Conservation (phyloP, 2,888 invertebrate genomes). For the Charanyca ferruginea region DNA sequence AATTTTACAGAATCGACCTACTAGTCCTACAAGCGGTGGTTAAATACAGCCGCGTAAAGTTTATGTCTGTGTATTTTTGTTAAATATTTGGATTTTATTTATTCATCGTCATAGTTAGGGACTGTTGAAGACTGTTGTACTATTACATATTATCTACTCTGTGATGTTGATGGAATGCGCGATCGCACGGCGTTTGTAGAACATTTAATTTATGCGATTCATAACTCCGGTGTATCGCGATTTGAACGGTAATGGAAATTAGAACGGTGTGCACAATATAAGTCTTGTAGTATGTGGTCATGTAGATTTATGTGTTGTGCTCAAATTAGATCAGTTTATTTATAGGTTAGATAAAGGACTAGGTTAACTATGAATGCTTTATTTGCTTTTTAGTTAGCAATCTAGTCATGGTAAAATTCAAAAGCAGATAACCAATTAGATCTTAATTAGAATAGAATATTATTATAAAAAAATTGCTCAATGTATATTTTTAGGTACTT, state of each 20-base stretch:
- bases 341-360: conserved; percentile 17
- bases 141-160: background rate
- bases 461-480: no score
- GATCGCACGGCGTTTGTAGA: conserved; percentile 65
- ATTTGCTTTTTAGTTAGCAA: conserved; percentile 5
- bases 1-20: no score
- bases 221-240: conserved; percentile 74
- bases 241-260: conserved; percentile 65
- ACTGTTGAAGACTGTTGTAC: no score
- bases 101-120: no score
- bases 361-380: conserved; percentile 1
- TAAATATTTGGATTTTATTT: no score
- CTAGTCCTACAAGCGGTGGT: no score
- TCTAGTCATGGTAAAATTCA: background rate
- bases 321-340: conserved; percentile 32
- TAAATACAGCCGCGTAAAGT: no score
- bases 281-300: conserved; percentile 8
- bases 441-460: no score
- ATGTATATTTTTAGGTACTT: no score
- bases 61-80: no score
- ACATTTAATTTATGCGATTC: conserved; percentile 78
- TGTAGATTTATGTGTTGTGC: background rate
- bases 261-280: conserved; percentile 63
- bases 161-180: conserved; percentile 48
- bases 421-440: no score